Evolutionary conservation across 2,888 invertebrate species (phyloP).

Genomic region (Gisinianus flammeolus): DNA sequence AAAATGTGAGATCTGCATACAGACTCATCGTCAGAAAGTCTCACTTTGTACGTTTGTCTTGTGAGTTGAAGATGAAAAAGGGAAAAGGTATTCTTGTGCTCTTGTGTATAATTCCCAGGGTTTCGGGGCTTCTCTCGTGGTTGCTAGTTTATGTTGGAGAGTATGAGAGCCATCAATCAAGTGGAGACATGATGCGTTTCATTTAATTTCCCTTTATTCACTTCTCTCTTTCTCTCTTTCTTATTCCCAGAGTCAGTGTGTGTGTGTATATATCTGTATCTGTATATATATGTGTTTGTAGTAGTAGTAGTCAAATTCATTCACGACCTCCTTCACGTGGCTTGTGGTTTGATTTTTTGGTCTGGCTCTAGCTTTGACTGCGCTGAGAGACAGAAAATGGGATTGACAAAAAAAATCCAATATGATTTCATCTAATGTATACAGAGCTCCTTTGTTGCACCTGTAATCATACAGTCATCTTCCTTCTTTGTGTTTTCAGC

Average conservation of each 20-base stretch:
- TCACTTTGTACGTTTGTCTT: no score
- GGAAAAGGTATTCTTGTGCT: background rate
- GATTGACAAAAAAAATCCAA: background rate
- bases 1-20: no score
- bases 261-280: no score
- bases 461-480: background rate
- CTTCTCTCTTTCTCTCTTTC: conserved; percentile 4
- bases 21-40: no score
- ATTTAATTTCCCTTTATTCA: conserved; percentile 38
- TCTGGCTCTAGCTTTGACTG: background rate
- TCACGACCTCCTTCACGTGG: background rate
- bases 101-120: background rate
- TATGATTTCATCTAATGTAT: background rate
- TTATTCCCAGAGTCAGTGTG: background rate
- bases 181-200: conserved; percentile 38
- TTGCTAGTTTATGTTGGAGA: background rate
- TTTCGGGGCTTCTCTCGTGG: background rate
- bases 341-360: background rate
- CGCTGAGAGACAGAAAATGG: background rate
- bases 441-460: background rate
- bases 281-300: no score
- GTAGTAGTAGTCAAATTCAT: conserved; percentile 25
- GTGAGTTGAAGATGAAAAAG: background rate
- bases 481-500: background rate
- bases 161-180: conserved; percentile 36